Evolutionary conservation across 2,888 invertebrate genomes (phyloP), one percentile per base, ranked within the genome.

Genomic region (Drosophila pegasa): DNA sequence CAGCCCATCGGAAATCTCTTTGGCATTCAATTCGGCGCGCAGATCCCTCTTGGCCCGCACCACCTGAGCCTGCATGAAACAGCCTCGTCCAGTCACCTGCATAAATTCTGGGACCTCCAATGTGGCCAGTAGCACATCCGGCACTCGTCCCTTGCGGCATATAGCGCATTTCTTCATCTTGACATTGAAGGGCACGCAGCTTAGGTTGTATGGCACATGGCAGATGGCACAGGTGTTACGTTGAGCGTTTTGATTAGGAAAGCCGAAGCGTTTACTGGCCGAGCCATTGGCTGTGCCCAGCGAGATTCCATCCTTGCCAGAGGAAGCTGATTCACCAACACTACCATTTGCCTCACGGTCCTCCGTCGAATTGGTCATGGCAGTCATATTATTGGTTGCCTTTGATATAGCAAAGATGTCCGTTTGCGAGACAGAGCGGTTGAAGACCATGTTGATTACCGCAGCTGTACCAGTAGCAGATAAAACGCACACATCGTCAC

Each of bases 401-500:
- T 89, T 85, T 14, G 87, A 73, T 52, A 87, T 81, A 40, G 84
- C 70, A 41, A 89, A 88, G 10, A 90, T 83, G 71, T 92, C 92
- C 3, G 89, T 86, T 66, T 91, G 91, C 3, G 91, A 90, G 9
- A 91, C 82, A 2, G 92, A 91, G 10, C 90, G 92, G 74, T 88
- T 93, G 62, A 93, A 94, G 35, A 94, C 93, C 87, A 94, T 93
- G 82, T 94, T 94, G 61, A 95, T 96, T 18, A 97, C 95, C 0
- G 98, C 98, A 1, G 98, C 99, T 0, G 99, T 99, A 0, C 99
- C 99, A 20, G 95, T 96, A 0, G 98, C 98, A 52, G 98, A 98
- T 35, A 99, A 92, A 1, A 99, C 96, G 90, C 98, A 98, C 0
- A 99, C 97, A 84, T 99, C 99, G 88, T 98, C 99, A 80, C 98